Evolutionary conservation across 2,888 invertebrate species (phyloP), one percentile per base, ranked within the genome.

Genomic region (Lissocephala sabroskyi): DNA sequence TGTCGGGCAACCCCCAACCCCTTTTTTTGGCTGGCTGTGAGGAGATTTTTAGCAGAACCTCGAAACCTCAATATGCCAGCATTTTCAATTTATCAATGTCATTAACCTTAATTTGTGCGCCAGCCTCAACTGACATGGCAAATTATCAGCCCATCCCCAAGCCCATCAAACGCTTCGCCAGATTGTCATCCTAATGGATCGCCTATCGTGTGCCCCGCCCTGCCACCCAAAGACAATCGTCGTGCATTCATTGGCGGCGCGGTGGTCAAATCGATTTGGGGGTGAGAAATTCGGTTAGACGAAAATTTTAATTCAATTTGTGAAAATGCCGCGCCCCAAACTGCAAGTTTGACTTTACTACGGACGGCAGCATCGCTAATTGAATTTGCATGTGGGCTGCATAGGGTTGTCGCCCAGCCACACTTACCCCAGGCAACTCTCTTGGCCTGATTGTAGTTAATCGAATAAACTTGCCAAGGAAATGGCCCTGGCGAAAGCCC

Each of bases 381-480:
- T 76, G 62, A 71, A 68, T 73, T 73, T 71, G 56, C 73, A 76
- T 73, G 68, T 64, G 68, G 49, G 39, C 41, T 48, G 35, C 13
- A 23, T 10, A 35, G 35, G 14, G 13, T 35, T 13, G 14, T 16
- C 16, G 35, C 13, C 35, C 35, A 16, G 10, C 2, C 3, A 23
- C 4, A 23, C 4, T 23, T 3, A 42, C 48, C 30, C 26, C 19
- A 33, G 45, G 44, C 36, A 29, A 30, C 37, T 17, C 35, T 16
- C n/a, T 28, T 17, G 49, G 53, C 42, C 62, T 65, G 68, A 62
- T 62, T 62, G 65, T 65, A 49, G 77, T 70, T 77, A 71, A 71
- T 71, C 71, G 71, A 71, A 71, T 71, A 74, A 77, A 65, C 64
- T 77, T 63, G 57, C 70, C 51, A 51, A 67, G 67, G 74, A 67